phyloP scores from a whole-genome alignment of 2,113 vertebrate genomes.

The Mesoclemmys tuberculata region DNA sequence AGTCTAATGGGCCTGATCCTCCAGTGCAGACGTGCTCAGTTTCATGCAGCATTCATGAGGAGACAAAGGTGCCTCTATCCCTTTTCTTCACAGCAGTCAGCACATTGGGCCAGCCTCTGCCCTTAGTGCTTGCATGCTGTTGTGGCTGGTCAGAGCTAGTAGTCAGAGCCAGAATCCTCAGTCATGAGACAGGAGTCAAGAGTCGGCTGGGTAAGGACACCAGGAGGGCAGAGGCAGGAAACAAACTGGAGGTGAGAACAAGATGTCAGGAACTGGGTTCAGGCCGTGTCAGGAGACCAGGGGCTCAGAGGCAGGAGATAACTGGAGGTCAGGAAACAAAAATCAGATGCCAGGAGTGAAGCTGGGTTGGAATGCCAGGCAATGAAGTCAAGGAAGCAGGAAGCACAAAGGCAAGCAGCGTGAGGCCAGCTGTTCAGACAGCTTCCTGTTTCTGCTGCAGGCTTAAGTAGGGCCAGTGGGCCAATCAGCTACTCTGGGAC shows the following conservation, averaged over 20 bases:
- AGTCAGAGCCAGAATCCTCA: not conserved
- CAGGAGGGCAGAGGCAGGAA: not conserved
- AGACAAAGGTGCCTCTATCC: not conserved
- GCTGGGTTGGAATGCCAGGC: no score
- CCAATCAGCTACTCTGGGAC: not conserved
- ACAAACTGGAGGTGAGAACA: not conserved
- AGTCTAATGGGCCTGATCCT: not conserved
- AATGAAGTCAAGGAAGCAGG: no score
- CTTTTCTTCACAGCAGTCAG: not conserved
- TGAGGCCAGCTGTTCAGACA: no score
- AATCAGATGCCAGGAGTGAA: no score
- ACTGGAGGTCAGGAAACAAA: no score
- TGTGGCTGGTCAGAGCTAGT: not conserved
- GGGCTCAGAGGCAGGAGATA: no score
- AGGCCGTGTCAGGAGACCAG: not conserved
- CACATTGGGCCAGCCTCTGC: not conserved
- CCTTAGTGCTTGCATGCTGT: rapidly evolving
- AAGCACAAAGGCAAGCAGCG: no score
- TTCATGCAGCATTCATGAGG: rapidly evolving
- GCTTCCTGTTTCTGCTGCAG: no score
- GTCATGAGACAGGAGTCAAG: no score
- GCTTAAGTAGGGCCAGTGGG: no score
- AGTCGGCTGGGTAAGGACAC: not conserved
- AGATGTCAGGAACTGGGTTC: not conserved
- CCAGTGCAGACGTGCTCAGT: rapidly evolving